These are phyloP conservation scores for Phenganax stokvisi DNA, from an alignment of 92 coral and sea anemone genomes.

Conservation along the genomic window DNA sequence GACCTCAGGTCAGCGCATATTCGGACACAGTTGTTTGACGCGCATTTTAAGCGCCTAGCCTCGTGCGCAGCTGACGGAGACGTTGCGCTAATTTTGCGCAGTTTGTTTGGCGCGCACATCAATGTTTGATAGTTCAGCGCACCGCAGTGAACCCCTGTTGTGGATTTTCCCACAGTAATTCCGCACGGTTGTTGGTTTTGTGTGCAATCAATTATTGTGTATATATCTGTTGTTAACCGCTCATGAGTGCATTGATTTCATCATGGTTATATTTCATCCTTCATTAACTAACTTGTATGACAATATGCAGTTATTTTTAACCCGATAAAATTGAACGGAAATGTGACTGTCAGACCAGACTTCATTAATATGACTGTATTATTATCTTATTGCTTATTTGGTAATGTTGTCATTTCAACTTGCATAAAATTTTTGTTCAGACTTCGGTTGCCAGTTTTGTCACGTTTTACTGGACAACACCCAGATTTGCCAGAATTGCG, in stretches of 20 bases:
- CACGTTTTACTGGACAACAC: too few relatives aligned
- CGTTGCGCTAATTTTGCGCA: slow-evolving; percentile 7
- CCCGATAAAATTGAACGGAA: slow-evolving; percentile 10
- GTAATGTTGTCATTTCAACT: not conserved
- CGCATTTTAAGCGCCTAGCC: slow-evolving; percentile 2
- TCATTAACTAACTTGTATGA: not conserved
- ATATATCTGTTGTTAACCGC: too few relatives aligned
- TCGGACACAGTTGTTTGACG: slow-evolving; percentile 23
- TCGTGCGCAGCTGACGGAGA: slow-evolving; percentile 14
- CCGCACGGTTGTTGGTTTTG: not conserved
- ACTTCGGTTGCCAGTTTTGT: too few relatives aligned
- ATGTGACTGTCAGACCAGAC: slow-evolving; percentile 61
- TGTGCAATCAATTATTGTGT: not conserved
- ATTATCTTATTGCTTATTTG: not conserved
- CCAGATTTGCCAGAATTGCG: too few relatives aligned
- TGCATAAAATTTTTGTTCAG: not conserved
- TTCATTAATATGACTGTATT: slow-evolving; percentile 34
- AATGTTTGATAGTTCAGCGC: not conserved
- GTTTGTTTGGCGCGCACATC: slow-evolving; percentile 13
- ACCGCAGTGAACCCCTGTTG: not conserved
- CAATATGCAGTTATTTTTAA: slow-evolving; percentile 9
- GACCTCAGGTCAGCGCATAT: slow-evolving; percentile 32
- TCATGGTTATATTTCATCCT: not conserved
- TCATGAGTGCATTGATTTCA: not conserved
- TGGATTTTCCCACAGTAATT: slow-evolving; percentile 17